A percentile compares a stretch with the other conserved stretches of the same genome.
Evolutionary conservation across 2,888 invertebrate genomes (phyloP).

Genomic region (Scaptomyza parva): DNA sequence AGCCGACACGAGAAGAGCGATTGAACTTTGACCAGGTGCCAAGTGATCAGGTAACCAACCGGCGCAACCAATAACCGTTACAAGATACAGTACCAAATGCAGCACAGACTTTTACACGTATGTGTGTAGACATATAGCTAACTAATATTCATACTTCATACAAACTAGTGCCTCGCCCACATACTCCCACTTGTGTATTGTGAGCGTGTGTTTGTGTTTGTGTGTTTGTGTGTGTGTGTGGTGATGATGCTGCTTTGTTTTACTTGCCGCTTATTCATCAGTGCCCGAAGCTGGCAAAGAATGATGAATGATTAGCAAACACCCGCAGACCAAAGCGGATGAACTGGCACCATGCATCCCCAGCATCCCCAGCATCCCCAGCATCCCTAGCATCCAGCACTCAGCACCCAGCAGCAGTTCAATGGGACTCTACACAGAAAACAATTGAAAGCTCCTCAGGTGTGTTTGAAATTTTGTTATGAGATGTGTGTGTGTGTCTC

Average conservation of each 20-base stretch:
- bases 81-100: background rate
- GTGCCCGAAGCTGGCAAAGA: conserved; percentile 38
- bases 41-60: conserved; percentile 17
- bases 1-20: conserved; percentile 53
- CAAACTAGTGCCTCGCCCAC: background rate
- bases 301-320: conserved; percentile 72
- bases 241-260: conserved; percentile 32
- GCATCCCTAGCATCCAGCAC: background rate
- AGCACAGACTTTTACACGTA: background rate
- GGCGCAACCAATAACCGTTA: background rate
- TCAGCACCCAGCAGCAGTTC: background rate
- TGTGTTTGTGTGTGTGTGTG: conserved; percentile 6
- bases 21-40: conserved; percentile 61
- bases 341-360: conserved; percentile 15
- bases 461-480: background rate
- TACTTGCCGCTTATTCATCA: conserved; percentile 68
- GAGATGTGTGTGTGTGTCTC: too few species aligned
- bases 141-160: conserved; percentile 11
- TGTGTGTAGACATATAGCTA: conserved; percentile 4
- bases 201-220: too few species aligned
- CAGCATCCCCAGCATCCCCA: background rate
- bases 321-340: conserved; percentile 49
- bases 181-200: too few species aligned
- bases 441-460: background rate
- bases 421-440: conserved; percentile 14